Evolutionary conservation across 2,113 vertebrate species (phyloP), one percentile per base, ranked within the genome.

Genomic region (Pampusana beccarii): DNA sequence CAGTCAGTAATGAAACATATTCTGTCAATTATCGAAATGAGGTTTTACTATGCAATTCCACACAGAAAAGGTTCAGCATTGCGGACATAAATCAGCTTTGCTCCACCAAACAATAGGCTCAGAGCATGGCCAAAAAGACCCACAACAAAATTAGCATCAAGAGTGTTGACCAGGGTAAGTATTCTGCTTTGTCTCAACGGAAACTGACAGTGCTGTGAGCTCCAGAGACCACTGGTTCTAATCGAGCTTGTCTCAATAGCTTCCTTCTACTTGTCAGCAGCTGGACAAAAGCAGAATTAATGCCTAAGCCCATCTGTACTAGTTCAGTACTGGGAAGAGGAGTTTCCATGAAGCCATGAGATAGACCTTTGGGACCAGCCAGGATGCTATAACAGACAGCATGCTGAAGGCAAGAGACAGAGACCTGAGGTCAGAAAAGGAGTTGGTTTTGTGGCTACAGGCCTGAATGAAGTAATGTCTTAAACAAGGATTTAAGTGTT

Each of bases 251-350:
- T 92, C 92, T 92, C 92, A 78, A 29, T 56, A 57, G 51, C 78
- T 95, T 93, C 56, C 88, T 94, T 54, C 67, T 86, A 44, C 82
- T 88, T 95, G 72, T 92, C 88, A 93, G 53, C 90, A 95, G 79
- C 80, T 96, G 79, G 90, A 96, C 86, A 95, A 96, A 94, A 96
- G 42, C 28, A 86, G 42, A 78, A 92, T 88, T 90, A 94, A 90
- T 96, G 72, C 72, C 69, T 90, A 70, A 90, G 42, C 24, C 42
- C 90, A 72, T 94, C 92, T 95, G 86, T 67, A 67, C 58, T 86
- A 88, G 75, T 40, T 95, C 88, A 90, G 75, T 31, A 74, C 53
- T 64, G 64, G 56, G 79, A 93, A 78, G 51, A 88, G 56, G 33
- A 86, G 29, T 95, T 95, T 94, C 88, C 79, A 88, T 92, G 90